Conservation (phyloP, 2,797 vertebrate genomes). For the Chrysocyon brachyurus region DNA sequence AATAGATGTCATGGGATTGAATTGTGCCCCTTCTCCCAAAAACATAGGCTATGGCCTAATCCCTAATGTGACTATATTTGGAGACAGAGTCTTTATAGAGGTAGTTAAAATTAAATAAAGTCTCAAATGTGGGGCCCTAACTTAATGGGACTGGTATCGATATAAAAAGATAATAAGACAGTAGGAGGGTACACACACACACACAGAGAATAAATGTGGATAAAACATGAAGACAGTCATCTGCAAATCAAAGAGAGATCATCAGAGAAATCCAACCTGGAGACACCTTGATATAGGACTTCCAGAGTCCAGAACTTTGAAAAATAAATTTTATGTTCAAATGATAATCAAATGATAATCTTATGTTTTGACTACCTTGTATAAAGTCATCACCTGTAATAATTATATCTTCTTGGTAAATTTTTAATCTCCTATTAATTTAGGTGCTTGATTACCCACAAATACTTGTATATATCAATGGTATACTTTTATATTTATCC, state of each 20-base stretch:
- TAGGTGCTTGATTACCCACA: background rate
- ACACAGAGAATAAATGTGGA: background rate
- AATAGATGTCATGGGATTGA: background rate
- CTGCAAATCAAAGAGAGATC: background rate
- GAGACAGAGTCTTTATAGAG: background rate
- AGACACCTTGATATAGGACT: background rate
- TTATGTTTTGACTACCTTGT: background rate
- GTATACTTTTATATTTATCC: background rate
- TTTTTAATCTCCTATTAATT: background rate
- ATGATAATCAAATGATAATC: background rate
- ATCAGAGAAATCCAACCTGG: background rate
- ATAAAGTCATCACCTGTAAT: background rate
- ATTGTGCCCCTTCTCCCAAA: background rate
- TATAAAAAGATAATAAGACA: background rate
- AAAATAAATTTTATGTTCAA: background rate
- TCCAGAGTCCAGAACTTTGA: background rate
- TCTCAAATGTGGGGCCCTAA: fast-evolving
- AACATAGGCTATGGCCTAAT: background rate
- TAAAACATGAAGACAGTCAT: background rate
- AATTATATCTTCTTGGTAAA: background rate
- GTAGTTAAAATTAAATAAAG: background rate
- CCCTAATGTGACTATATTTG: background rate
- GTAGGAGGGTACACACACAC: background rate
- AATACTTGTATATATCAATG: background rate
- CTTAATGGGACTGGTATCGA: no score